A percentile compares a stretch with the other conserved stretches of the same genome.
phyloP scores from a whole-genome alignment of 1,140 invertebrate genomes.

The Callitettix versicolor region DNA sequence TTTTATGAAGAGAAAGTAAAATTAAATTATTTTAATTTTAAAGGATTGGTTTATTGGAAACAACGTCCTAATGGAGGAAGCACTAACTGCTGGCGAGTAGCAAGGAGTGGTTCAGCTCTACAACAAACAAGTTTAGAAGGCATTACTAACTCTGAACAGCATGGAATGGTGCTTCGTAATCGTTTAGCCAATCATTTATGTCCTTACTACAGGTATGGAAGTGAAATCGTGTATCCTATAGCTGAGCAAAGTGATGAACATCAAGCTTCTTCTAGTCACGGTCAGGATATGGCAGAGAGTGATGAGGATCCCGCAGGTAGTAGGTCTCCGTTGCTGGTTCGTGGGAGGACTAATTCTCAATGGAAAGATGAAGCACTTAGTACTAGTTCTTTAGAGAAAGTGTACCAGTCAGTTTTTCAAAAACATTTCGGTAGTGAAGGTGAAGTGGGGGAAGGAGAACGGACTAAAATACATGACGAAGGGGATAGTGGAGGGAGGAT shows the following conservation, averaged over 20 bases:
- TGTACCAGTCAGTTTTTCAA: constrained; percentile 18
- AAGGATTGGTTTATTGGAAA: constrained; percentile 16
- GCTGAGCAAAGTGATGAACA: constrained; percentile 73
- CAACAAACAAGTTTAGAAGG: not conserved
- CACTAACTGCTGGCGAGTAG: constrained; percentile 5
- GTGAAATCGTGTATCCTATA: constrained; percentile 72
- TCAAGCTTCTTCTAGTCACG: constrained; percentile 53
- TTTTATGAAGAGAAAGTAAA: too few species aligned
- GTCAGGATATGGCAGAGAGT: constrained; percentile 42
- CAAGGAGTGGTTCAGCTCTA: not conserved
- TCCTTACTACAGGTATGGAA: constrained; percentile 37
- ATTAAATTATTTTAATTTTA: constrained; percentile 27
- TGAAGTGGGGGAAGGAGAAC: constrained; percentile 27
- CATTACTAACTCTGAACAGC: not conserved
- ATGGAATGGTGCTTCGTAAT: constrained; percentile 7
- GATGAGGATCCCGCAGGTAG: constrained; percentile 28
- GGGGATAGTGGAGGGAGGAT: constrained; percentile 28
- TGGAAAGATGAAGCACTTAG: constrained; percentile 7
- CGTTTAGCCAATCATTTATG: constrained; percentile 3
- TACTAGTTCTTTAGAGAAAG: constrained; percentile 14
- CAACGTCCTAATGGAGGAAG: constrained; percentile 1
- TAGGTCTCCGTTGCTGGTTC: constrained; percentile 31
- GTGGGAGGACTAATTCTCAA: constrained; percentile 8
- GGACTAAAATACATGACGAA: constrained; percentile 28
- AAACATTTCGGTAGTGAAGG: constrained; percentile 19